Evolutionary conservation across 2,113 vertebrate genomes (phyloP), one percentile per base, ranked within the genome.

Genomic region (Cyrtonyx montezumae): DNA sequence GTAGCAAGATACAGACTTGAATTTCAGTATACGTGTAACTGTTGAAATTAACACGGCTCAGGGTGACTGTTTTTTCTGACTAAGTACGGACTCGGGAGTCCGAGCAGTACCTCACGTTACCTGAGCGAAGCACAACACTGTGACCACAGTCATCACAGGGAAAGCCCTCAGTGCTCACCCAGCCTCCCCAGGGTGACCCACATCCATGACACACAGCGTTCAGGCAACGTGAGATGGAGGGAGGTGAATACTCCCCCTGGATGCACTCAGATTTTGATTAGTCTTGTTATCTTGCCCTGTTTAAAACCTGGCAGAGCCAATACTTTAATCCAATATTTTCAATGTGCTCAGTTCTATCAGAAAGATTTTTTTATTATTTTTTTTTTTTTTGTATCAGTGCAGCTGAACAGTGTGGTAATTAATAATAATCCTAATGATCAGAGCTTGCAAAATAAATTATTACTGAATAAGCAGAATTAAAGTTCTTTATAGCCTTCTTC

Each of bases 91-190:
- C 20, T 45, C 55, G 15, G 25, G 56, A 34, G 56, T 18, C 71
- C 21, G 26, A 14, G 45, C 26, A 26, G 58, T 26, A 26, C 26
- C 28, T 15, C 34, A 43, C 56, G 37, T 37, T 37, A 37, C 37
- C 37, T 62, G 61, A 40, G 25, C 16, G 4, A 16, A 40, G 36
- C 7, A 7, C 25, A 26, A 34, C 59, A 5, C 1, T 0, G 58
- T 58, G 21, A 21, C 4, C 46, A 36, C 45, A 77, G 73, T 32
- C 22, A 12, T 7, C 4, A 7, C 4, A 16, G 88, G 71, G 58
- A 76, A 94, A 96, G 87, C 89, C 78, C 95, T 97, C 95, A 95
- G 96, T 96, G 79, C 94, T 96, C 90, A 96, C 94, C 92, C 49
- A 87, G 91, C 74, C 88, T 91, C 84, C 95, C 83, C 75, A 91